These are phyloP conservation scores for Montipora capitata DNA, from an alignment of 92 coral and sea anemone species.

Conservation along the genomic window DNA sequence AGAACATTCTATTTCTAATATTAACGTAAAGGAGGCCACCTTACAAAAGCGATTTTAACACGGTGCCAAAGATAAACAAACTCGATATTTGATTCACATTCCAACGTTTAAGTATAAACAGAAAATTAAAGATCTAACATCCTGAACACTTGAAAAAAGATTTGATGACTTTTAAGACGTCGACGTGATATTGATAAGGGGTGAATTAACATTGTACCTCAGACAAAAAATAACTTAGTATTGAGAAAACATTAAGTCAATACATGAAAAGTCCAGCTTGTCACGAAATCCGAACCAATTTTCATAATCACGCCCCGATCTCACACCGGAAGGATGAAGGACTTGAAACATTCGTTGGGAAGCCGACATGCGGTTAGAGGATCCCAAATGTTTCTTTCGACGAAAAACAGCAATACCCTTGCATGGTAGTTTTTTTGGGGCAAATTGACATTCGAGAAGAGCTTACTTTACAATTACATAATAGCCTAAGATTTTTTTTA, in stretches of 20 bases:
- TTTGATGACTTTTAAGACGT: background rate
- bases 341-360: background rate
- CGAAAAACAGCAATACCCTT: no score
- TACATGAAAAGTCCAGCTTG: background rate
- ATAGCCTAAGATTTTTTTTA: no score
- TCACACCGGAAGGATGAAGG: background rate
- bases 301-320: background rate
- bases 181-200: slow-evolving; percentile 45
- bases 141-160: no score
- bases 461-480: no score
- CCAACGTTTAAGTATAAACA: no score
- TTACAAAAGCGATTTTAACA: background rate
- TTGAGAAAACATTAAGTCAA: background rate
- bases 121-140: no score
- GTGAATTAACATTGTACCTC: background rate
- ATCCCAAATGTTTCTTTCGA: background rate
- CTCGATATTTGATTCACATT: background rate
- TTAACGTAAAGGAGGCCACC: background rate
- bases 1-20: background rate
- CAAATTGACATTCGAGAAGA: no score
- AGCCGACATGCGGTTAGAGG: no score
- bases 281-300: background rate
- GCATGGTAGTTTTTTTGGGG: no score
- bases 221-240: background rate
- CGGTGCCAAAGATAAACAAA: background rate